Base-by-base conservation (phyloP, 2,888 invertebrate genomes). In the Nowickia ferox region DNA sequence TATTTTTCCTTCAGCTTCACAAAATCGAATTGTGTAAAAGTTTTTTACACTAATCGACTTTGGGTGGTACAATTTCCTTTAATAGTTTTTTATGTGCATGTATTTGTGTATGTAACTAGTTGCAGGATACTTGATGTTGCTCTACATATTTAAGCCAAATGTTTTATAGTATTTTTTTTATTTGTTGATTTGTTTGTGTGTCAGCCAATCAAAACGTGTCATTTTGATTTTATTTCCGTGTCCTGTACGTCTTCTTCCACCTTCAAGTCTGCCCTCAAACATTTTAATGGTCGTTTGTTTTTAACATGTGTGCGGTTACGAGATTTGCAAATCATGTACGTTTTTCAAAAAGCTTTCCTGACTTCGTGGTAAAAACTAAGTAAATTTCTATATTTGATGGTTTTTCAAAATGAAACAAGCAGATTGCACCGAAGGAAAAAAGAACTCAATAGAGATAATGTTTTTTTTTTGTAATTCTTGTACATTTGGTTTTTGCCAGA, bases 241-340 rank as follows among this genome's bases (percentile, higher is more conserved):
- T 38, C 15, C 9, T 53, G 22, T 38, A 46, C 30, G 17, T 9
- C 11, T 40, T 9, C 13, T 6, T 6, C 9, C 38, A 2, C 22
- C 38, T 8, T 38, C 4, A 63, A 38, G 15, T 46, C 22, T 55
- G 55, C 38, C 30, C 30, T 9, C 38, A n/a, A 53, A 40, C 40
- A 19, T 38, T 71, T 76, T 83, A 75, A 81, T 76, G 82, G 55
- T 65, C 71, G 51, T 59, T 76, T 77, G 38, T 66, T 78, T 78
- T 59, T 72, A 66, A 59, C 77, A 51, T 72, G 57, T 74, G n/a
- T 72, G 72, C 76, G 77, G 83, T 83, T 72, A 77, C 19, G n/a
- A 72, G 77, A 66, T 66, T 84, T 84, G 42, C 17, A 77, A 59
- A 83, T 77, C 71, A 65, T 77, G 42, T 59, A 76, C 30, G 30